A percentile compares a stretch with the other conserved stretches of the same genome.
phyloP scores from a whole-genome alignment of 1,140 invertebrate genomes.

The Phocides pigmalion region DNA sequence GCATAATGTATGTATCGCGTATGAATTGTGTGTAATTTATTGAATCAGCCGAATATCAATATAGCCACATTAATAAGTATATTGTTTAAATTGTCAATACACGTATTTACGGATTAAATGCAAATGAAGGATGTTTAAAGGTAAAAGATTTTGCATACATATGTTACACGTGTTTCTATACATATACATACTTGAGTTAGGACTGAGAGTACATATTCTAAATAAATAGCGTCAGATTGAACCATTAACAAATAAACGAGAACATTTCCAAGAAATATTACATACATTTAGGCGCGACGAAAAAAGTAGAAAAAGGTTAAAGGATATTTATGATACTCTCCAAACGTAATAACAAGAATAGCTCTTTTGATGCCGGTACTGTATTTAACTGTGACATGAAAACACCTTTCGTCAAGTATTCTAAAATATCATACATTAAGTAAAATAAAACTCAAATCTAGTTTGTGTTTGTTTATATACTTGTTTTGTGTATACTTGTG shows the following conservation, averaged over 20 bases:
- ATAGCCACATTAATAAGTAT: no score
- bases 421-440: not conserved
- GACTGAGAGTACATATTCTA: not conserved
- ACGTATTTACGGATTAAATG: no score
- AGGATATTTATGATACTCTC: conserved; percentile 8
- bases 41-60: no score
- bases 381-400: conserved; percentile 6
- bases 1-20: no score
- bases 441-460: not conserved
- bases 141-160: no score
- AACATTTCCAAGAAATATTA: conserved; percentile 11
- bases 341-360: conserved; percentile 6
- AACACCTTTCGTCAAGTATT: not conserved
- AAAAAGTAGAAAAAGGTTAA: conserved; percentile 7
- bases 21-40: no score
- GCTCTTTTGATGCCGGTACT: conserved; percentile 7
- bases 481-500: no score
- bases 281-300: conserved; percentile 1
- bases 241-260: conserved; percentile 16
- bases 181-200: not conserved
- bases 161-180: not conserved
- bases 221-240: conserved; percentile 7
- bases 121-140: no score
- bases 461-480: no score
- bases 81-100: no score